phyloP scores from a whole-genome alignment of 2,797 vertebrate genomes.

The Pogonophryne albipinna region DNA sequence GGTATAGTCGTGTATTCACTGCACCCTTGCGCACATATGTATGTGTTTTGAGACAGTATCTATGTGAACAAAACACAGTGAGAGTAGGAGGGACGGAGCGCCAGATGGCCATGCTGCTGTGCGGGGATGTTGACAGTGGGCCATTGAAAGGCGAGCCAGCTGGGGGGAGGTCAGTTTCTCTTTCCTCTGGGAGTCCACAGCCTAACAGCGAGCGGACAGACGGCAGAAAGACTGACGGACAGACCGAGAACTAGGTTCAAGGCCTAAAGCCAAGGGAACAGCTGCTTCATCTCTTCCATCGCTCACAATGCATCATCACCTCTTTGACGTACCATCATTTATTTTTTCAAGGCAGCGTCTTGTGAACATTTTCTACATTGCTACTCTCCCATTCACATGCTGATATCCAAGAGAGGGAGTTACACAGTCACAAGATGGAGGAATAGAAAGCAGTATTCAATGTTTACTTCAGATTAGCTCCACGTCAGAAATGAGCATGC shows the following conservation, averaged over 20 bases:
- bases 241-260: constrained; percentile 47
- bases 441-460: too few species aligned
- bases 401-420: too few species aligned
- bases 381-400: not conserved
- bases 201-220: constrained; percentile 26
- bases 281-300: constrained; percentile 23
- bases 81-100: constrained; percentile 43
- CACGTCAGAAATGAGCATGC: too few species aligned
- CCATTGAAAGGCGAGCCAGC: constrained; percentile 60
- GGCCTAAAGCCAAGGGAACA: too few species aligned
- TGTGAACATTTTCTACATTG: constrained; percentile 12
- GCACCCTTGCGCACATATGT: constrained; percentile 1
- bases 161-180: constrained; percentile 56
- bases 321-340: constrained; percentile 5
- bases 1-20: constrained; percentile 37
- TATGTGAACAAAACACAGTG: constrained; percentile 44
- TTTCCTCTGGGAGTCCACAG: constrained; percentile 51
- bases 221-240: constrained; percentile 28
- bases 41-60: constrained; percentile 40
- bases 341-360: not conserved
- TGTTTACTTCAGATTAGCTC: too few species aligned
- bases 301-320: constrained; percentile 23
- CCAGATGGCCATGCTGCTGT: constrained; percentile 72
- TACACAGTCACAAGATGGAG: too few species aligned
- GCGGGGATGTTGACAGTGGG: constrained; percentile 58